Conservation (phyloP, 2,888 invertebrate genomes). For the Apotomis turbidana region DNA sequence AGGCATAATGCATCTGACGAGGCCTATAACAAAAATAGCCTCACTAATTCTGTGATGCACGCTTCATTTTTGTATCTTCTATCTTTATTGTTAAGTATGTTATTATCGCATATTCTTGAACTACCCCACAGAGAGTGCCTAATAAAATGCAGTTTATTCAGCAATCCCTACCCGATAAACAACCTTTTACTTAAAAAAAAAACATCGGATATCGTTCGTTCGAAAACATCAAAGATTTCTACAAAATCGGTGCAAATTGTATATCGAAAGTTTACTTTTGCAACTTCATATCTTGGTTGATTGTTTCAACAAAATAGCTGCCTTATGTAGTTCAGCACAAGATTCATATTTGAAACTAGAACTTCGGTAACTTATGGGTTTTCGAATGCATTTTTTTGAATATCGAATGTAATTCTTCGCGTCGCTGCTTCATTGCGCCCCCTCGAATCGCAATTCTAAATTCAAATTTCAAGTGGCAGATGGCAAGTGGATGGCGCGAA, state of each 20-base stretch:
- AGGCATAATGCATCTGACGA: too few relatives aligned
- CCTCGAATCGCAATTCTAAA: constrained; percentile 34
- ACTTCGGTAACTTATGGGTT: background rate
- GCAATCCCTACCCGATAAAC: constrained; percentile 13
- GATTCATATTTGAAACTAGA: constrained; percentile 2
- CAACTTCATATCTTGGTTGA: constrained; percentile 1
- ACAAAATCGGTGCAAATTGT: constrained; percentile 41
- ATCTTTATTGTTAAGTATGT: too few relatives aligned
- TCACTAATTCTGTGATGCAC: too few relatives aligned
- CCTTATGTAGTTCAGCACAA: background rate
- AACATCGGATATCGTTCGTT: constrained; percentile 31
- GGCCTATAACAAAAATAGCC: too few relatives aligned
- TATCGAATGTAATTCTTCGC: constrained; percentile 40
- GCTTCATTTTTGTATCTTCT: too few relatives aligned
- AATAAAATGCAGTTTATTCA: too few relatives aligned
- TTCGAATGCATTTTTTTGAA: constrained; percentile 5
- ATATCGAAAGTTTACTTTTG: constrained; percentile 20
- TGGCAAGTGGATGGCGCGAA: constrained; percentile 39
- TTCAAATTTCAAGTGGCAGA: constrained; percentile 42
- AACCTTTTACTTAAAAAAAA: constrained; percentile 27
- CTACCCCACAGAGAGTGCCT: too few relatives aligned
- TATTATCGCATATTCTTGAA: too few relatives aligned
- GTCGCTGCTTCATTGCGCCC: constrained; percentile 34
- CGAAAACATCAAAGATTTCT: constrained; percentile 40
- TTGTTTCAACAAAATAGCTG: background rate